Base-by-base conservation (phyloP, 2,113 vertebrate species). In the Gyps fulvus region DNA sequence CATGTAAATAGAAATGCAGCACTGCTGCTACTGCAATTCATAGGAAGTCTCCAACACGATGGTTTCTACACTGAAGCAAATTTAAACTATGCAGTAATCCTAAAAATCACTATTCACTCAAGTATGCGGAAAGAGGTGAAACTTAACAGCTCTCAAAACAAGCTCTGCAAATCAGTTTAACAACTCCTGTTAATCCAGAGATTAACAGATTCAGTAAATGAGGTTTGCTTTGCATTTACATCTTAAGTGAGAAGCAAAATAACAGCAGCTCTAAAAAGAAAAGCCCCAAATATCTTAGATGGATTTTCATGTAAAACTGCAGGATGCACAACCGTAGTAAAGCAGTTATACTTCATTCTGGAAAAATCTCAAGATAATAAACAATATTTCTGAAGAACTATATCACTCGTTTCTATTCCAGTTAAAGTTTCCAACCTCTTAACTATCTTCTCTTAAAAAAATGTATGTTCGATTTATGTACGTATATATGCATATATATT, bases 81-180 rank as follows among this genome's bases (percentile, higher is more conserved):
- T 62, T 93, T 71, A 49, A 91, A 59, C 29, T 79, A 17, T 58
- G 42, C 25, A 18, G 31, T 85, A 88, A 90, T 55, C 73, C 55
- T 83, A 86, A 91, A 90, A 93, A 50, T 34, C n/a, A 43, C 34
- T 78, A 5, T 80, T 86, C 58, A 70, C 5, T 67, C 49, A 71
- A 87, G 25, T 36, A 71, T 4, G 7, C 19, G 22, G 80, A 92
- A 89, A 90, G 47, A 82, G 42, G 52, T 71, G 40, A 91, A 84
- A 73, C 7, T 32, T 71, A 74, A 58, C 7, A 78, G 54, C 62
- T 79, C 54, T 79, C 55, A 92, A 76, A 92, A 78, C 52, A 85
- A 88, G n/a, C 29, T 87, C 73, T 71, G 45, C n/a, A 92, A 77
- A 84, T 91, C 72, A 95, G 40, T 79, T 94, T 87, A 92, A 78